Evolutionary conservation across 2,888 invertebrate genomes (phyloP).

Genomic region (Hirudinaria manillensis): DNA sequence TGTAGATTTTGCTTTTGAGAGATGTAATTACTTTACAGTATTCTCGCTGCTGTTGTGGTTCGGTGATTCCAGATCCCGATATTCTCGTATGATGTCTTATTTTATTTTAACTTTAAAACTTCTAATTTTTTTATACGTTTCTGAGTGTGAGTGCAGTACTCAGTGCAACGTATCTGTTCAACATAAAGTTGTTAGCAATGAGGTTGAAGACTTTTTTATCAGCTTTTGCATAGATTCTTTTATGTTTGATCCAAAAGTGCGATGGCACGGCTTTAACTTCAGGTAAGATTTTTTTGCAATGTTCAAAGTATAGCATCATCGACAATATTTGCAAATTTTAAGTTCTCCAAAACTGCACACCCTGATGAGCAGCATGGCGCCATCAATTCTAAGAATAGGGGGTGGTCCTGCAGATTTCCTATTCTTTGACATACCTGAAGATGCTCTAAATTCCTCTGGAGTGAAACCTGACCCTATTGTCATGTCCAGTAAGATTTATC

Average conservation of each 20-base stretch:
- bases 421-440: constrained; percentile 29
- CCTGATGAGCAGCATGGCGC: constrained; percentile 35
- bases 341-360: constrained; percentile 36
- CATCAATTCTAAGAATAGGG: constrained; percentile 38
- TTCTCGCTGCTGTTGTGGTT: too few relatives aligned
- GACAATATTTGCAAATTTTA: not conserved
- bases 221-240: constrained; percentile 27
- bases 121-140: too few relatives aligned
- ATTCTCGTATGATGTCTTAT: too few relatives aligned
- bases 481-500: constrained; percentile 30
- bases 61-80: too few relatives aligned
- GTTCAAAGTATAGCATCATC: not conserved
- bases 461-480: constrained; percentile 25
- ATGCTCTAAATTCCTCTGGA: not conserved
- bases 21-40: too few relatives aligned
- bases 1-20: too few relatives aligned
- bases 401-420: constrained; percentile 37
- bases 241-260: constrained; percentile 16
- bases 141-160: not conserved
- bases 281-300: constrained; percentile 13
- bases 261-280: constrained; percentile 28
- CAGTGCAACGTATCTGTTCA: not conserved
- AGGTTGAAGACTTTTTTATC: constrained; percentile 26
- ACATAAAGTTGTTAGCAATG: not conserved
- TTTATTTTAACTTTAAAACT: too few relatives aligned